These are phyloP conservation scores for Drosophila mercatorum DNA, from an alignment of 2,888 invertebrate genomes.

Conservation along the genomic window DNA sequence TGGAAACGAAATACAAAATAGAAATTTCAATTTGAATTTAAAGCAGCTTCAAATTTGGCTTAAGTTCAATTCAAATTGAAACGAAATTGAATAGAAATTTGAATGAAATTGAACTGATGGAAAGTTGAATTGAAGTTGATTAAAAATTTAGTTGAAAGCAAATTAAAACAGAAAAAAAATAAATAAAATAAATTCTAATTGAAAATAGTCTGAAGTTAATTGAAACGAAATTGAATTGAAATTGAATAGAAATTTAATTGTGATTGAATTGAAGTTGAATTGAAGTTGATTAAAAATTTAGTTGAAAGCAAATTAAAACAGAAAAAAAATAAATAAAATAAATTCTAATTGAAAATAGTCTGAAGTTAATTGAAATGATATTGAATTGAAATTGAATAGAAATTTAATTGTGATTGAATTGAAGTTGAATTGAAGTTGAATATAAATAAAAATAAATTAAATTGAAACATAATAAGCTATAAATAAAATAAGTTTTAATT, in stretches of 20 bases:
- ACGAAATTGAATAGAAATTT: neutral
- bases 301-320: neutral
- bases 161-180: no score
- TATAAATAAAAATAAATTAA: neutral
- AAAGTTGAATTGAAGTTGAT: no score
- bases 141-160: neutral
- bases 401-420: no score
- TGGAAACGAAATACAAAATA: slow-evolving; percentile 19
- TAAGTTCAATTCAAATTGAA: neutral
- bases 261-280: no score
- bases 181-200: neutral
- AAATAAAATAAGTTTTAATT: neutral
- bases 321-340: neutral
- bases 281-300: neutral
- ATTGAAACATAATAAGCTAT: neutral
- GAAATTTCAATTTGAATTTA: slow-evolving; percentile 1
- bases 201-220: no score
- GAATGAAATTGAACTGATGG: no score
- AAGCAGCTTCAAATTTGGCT: neutral
- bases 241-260: no score
- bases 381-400: no score
- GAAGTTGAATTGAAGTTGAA: no score
- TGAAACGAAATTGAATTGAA: no score
- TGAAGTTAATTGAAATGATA: no score
- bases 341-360: no score